Base-by-base conservation (phyloP, 2,113 vertebrate species). In the Albula goreensis region DNA sequence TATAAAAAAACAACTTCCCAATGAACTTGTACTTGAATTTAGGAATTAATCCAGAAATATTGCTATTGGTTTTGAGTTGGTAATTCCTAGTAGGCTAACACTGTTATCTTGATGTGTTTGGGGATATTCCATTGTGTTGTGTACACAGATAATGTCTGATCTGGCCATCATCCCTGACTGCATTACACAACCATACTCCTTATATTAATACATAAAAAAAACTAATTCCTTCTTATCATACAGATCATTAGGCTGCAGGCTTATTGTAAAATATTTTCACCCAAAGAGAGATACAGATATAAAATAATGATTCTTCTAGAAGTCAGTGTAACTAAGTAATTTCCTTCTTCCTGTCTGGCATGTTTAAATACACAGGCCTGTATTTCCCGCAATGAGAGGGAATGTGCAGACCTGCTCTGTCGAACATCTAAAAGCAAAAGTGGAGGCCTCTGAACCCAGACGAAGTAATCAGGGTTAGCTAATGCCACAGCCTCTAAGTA, bases 341-440 rank as follows among this genome's bases (percentile, higher is more conserved):
- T 66, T 66, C 60, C 60, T 9, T 66, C 60, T 66, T 66, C 60
- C 60, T 66, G 17, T 5, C 60, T 19, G 22, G 22, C 60, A 22
- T 19, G 74, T 78, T 13, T 49, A 79, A 48, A 79, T 79, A 79
- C 19, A 50, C 78, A 79, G 78, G 78, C 19, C 78, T 79, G 74
- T 78, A 78, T 31, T 41, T 11, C 60, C 74, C 31, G 41, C 41
- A 25, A n/a, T 78, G 41, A 78, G 25, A 48, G 74, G 41, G 11
- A n/a, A 48, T 78, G 74, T 78, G 12, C 78, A 50, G 41, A 79
- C 41, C 49, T 79, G 78, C 49, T 50, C 49, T 15, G 41, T 8
- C 19, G 5, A 41, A 19, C 78, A n/a, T 79, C 78, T 79, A 17
- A 79, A 79, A 48, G 25, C 7, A 50, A 79, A 48, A 10, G 22